Percentiles rank a stretch among this genome's conserved stretches.
phyloP scores from a whole-genome alignment of 2,797 vertebrate genomes.

The Glyptemys insculpta region DNA sequence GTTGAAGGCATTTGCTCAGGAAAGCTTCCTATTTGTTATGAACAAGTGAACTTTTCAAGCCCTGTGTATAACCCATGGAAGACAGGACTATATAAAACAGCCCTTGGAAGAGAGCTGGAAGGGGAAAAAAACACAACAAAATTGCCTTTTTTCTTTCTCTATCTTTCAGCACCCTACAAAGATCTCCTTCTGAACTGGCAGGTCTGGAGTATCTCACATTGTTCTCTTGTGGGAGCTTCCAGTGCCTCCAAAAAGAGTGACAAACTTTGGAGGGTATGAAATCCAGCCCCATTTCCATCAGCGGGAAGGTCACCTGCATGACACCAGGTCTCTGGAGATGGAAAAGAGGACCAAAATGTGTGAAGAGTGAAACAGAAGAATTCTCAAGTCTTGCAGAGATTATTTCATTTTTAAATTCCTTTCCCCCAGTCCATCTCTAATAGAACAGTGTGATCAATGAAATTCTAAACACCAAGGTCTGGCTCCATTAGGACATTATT shows the following conservation, averaged over 20 bases:
- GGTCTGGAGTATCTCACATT: neutral
- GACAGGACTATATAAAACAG: neutral
- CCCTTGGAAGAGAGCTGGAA: constrained; percentile 29
- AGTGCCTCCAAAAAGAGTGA: neutral
- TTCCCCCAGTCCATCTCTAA: constrained; percentile 5
- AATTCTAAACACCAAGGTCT: constrained; percentile 52
- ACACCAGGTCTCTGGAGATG: neutral
- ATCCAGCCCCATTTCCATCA: neutral
- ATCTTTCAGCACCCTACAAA: neutral
- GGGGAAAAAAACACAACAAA: constrained; percentile 15
- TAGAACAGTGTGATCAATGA: constrained; percentile 57
- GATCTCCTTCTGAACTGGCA: constrained; percentile 29
- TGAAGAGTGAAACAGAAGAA: constrained; percentile 9
- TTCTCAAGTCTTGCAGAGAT: constrained; percentile 47
- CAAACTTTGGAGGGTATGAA: neutral
- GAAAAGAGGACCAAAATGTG: constrained; percentile 19
- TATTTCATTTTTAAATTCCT: constrained; percentile 54
- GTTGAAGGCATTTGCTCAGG: neutral
- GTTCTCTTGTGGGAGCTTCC: neutral
- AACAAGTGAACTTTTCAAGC: constrained; percentile 28
- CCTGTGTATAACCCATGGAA: neutral
- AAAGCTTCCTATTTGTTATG: neutral
- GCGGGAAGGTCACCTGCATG: neutral
- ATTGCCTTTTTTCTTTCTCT: constrained; percentile 35
- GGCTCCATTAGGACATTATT: constrained; percentile 10